Evolutionary conservation across 2,797 vertebrate species (phyloP).

Genomic region (Gadopsis bispinosus): DNA sequence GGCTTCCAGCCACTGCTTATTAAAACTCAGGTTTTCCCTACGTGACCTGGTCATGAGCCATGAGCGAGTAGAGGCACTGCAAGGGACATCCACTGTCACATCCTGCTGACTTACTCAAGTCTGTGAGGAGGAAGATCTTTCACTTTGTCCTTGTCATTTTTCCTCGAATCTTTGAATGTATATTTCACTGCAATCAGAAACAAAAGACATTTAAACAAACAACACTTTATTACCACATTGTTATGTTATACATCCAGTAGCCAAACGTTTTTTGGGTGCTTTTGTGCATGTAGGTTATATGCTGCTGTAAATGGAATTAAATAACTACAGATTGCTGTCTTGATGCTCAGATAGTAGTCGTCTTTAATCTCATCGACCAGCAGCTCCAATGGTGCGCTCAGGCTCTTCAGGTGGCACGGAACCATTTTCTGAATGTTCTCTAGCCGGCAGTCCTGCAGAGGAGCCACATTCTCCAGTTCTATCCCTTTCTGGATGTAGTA

Average conservation of each 20-base stretch:
- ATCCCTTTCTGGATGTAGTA: constrained; percentile 88
- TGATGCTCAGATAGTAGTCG: constrained; percentile 88
- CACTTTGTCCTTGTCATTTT: constrained; percentile 76
- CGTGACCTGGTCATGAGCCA: neutral
- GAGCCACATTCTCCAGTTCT: constrained; percentile 84
- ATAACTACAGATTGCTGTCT: constrained; percentile 79
- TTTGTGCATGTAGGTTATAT: neutral
- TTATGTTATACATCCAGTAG: neutral
- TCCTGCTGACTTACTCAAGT: constrained; percentile 86
- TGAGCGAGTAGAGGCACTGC: neutral
- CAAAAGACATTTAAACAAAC: constrained; percentile 1
- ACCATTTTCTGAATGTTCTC: constrained; percentile 83
- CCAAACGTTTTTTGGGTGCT: neutral
- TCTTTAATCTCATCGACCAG: constrained; percentile 89
- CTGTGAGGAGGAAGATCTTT: constrained; percentile 82
- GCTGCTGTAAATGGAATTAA: neutral
- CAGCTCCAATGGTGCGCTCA: constrained; percentile 64
- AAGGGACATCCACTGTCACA: neutral
- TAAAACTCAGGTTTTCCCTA: neutral
- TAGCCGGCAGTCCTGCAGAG: constrained; percentile 88
- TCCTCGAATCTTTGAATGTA: constrained; percentile 84
- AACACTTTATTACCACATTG: neutral
- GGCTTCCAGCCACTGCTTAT: neutral
- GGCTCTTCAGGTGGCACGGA: constrained; percentile 81
- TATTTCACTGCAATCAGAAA: constrained; percentile 87